Evolutionary conservation across 2,113 vertebrate genomes (phyloP).

Genomic region (Xiphorhynchus elegans): DNA sequence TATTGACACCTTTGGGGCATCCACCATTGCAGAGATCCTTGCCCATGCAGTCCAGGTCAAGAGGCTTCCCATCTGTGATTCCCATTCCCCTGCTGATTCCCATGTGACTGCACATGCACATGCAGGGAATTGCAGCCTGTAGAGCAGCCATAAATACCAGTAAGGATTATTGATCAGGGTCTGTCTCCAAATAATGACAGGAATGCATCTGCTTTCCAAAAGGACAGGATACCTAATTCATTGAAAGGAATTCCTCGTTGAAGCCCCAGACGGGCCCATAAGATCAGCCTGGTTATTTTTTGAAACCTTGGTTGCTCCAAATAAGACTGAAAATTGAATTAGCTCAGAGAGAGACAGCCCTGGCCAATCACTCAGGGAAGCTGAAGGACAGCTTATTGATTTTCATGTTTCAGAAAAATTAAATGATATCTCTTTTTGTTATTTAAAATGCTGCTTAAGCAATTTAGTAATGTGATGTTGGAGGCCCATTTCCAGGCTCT

Average conservation of each 20-base stretch:
- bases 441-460: constrained; percentile 79
- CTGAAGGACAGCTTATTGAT: constrained; percentile 80
- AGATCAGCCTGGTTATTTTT: constrained; percentile 66
- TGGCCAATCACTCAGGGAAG: constrained; percentile 62
- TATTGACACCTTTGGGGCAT: accelerated
- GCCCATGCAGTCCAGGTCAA: background rate
- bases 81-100: background rate
- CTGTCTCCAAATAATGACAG: constrained; percentile 75
- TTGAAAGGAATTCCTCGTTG: constrained; percentile 66
- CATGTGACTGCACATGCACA: constrained; percentile 52
- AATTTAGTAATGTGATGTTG: constrained; percentile 71
- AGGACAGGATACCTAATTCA: constrained; percentile 75
- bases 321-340: constrained; percentile 66
- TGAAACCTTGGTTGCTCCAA: constrained; percentile 21
- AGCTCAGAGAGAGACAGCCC: constrained; percentile 41
- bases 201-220: constrained; percentile 70
- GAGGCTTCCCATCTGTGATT: background rate
- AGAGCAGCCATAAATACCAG: constrained; percentile 62
- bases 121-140: constrained; percentile 55
- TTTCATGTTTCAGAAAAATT: constrained; percentile 75
- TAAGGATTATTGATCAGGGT: constrained; percentile 76
- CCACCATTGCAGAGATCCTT: background rate
- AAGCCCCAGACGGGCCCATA: constrained; percentile 50
- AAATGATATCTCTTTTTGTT: constrained; percentile 77
- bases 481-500: constrained; percentile 59